Percentiles rank a stretch among this genome's conserved stretches.
phyloP scores from a whole-genome alignment of 2,888 invertebrate genomes.

The Abscondita cerata region DNA sequence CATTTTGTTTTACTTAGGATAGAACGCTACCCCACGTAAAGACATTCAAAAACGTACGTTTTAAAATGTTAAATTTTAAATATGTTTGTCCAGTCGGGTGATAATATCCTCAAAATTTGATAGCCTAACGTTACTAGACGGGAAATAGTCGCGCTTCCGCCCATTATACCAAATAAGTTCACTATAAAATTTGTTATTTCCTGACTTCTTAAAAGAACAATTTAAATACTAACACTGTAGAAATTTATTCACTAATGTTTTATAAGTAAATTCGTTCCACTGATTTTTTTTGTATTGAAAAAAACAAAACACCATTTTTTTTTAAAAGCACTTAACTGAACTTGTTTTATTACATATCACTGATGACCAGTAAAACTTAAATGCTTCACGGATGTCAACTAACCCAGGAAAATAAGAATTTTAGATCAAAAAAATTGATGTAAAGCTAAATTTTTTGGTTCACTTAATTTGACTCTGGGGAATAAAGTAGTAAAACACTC shows the following conservation, averaged over 20 bases:
- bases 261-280: background rate
- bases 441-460: too few relatives aligned
- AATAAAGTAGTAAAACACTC: too few relatives aligned
- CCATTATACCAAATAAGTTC: background rate
- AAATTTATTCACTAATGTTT: background rate
- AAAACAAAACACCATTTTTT: background rate
- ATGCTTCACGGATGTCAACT: background rate
- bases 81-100: too few relatives aligned
- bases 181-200: background rate
- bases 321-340: background rate
- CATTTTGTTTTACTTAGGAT: too few relatives aligned
- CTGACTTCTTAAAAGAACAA: background rate
- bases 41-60: too few relatives aligned
- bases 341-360: too few relatives aligned
- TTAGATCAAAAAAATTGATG: too few relatives aligned
- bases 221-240: background rate
- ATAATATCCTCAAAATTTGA: too few relatives aligned
- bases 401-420: too few relatives aligned
- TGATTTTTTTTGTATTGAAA: background rate
- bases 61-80: too few relatives aligned
- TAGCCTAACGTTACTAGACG: background rate
- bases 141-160: background rate
- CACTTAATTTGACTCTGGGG: too few relatives aligned
- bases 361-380: background rate
- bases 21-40: too few relatives aligned